These are phyloP conservation scores for Brachionichthys hirsutus DNA, from an alignment of 2,113 vertebrate genomes.

Conservation along the genomic window DNA sequence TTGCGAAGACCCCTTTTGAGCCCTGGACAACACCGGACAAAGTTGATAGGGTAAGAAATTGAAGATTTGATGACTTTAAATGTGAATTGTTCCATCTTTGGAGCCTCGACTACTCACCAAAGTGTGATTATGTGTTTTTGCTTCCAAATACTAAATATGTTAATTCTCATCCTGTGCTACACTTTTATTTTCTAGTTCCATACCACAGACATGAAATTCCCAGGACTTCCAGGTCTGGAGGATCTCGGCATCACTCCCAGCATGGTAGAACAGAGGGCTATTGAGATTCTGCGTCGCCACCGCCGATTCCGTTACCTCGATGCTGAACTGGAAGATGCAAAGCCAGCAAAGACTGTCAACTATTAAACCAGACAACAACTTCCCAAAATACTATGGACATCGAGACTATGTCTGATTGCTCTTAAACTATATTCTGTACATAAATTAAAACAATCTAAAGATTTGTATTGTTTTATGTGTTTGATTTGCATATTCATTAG, in stretches of 20 bases:
- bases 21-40: conserved; percentile 91
- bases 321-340: conserved; percentile 81
- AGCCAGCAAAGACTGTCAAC: conserved; percentile 83
- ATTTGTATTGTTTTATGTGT: neutral
- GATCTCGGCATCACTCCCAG: conserved; percentile 86
- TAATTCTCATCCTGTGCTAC: neutral
- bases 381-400: conserved; percentile 3
- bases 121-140: too few species aligned
- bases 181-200: conserved; percentile 80
- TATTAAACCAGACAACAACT: conserved; percentile 57
- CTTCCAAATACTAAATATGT: neutral
- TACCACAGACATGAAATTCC: conserved; percentile 84
- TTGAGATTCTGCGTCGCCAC: conserved; percentile 90
- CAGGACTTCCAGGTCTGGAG: conserved; percentile 88
- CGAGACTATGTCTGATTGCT: conserved; percentile 15
- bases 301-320: conserved; percentile 87
- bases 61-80: neutral
- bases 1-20: conserved; percentile 87
- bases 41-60: conserved; percentile 83
- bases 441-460: conserved; percentile 69
- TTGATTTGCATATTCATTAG: neutral
- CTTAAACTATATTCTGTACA: conserved; percentile 69
- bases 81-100: neutral
- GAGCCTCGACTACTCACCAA: neutral
- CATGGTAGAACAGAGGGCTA: conserved; percentile 86